Evolutionary conservation across 2,797 vertebrate genomes (phyloP).

Genomic region (Oreortyx pictus): DNA sequence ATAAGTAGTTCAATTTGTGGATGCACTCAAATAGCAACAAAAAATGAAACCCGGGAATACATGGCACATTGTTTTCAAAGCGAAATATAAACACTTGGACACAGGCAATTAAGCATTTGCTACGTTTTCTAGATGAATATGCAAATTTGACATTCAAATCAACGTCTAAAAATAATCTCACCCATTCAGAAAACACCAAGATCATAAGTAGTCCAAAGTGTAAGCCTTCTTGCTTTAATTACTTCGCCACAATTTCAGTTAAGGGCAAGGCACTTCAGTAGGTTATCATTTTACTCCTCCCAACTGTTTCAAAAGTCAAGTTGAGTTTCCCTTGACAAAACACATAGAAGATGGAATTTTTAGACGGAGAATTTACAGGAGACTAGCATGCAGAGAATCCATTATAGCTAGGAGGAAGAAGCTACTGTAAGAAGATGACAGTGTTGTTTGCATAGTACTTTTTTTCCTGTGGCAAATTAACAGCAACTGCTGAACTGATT

Average conservation of each 20-base stretch:
- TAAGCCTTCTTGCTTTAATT: constrained; percentile 57
- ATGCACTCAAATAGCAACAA: background rate
- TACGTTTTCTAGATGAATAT: constrained; percentile 17
- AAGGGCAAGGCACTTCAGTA: constrained; percentile 48
- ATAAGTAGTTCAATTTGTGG: background rate
- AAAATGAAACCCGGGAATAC: background rate
- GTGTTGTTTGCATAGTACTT: constrained; percentile 20
- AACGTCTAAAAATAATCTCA: background rate
- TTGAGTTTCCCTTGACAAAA: constrained; percentile 42
- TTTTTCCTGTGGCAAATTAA: background rate
- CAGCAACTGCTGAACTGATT: background rate
- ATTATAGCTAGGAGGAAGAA: constrained; percentile 3
- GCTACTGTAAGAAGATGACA: constrained; percentile 24
- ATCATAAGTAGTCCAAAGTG: constrained; percentile 14
- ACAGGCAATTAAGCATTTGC: constrained; percentile 36
- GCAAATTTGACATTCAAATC: constrained; percentile 61
- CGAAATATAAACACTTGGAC: background rate
- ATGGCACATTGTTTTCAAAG: background rate
- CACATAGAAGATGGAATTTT: constrained; percentile 13
- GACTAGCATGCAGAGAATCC: constrained; percentile 40
- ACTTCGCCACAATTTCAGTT: constrained; percentile 50
- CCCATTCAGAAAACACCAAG: background rate
- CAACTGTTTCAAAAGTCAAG: constrained; percentile 52
- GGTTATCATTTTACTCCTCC: constrained; percentile 46
- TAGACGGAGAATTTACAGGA: constrained; percentile 40